Conservation (phyloP, 2,797 vertebrate species). For the Xenentodon cancila region DNA sequence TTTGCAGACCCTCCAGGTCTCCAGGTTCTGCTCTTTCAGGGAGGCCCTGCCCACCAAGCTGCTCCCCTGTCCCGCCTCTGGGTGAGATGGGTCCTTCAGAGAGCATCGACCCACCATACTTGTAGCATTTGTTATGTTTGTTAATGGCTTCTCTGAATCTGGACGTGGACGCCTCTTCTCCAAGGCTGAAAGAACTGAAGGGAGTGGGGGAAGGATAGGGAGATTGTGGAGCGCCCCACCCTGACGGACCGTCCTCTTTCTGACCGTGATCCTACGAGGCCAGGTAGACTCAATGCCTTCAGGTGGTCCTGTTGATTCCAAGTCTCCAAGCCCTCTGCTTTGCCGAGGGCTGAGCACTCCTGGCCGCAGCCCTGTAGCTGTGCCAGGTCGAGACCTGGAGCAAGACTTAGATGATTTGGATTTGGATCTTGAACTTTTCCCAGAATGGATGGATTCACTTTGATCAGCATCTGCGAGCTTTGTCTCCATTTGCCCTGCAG, state of each 20-base stretch:
- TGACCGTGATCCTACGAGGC: slow-evolving; percentile 82
- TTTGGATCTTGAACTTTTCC: slow-evolving; percentile 60
- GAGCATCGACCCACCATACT: slow-evolving; percentile 76
- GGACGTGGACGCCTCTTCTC: slow-evolving; percentile 77
- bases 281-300: slow-evolving; percentile 84
- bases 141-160: slow-evolving; percentile 72
- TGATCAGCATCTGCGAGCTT: slow-evolving; percentile 34
- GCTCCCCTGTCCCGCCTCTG: slow-evolving; percentile 43
- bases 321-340: slow-evolving; percentile 50
- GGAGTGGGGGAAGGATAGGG: slow-evolving; percentile 85
- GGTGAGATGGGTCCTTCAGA: slow-evolving; percentile 74
- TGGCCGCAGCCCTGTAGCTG: slow-evolving; percentile 74
- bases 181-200: slow-evolving; percentile 77
- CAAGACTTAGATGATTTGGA: slow-evolving; percentile 72
- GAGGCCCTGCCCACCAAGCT: slow-evolving; percentile 67
- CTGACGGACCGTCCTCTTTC: slow-evolving; percentile 84
- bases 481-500: slow-evolving; percentile 35
- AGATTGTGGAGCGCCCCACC: slow-evolving; percentile 84
- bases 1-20: slow-evolving; percentile 79
- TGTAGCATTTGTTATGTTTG: slow-evolving; percentile 52
- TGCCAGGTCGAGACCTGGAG: slow-evolving; percentile 72
- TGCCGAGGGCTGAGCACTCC: slow-evolving; percentile 58
- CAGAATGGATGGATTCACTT: slow-evolving; percentile 23
- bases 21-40: slow-evolving; percentile 76
- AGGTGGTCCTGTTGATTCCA: slow-evolving; percentile 58